A percentile compares a stretch with the other conserved stretches of the same genome.
Conservation (phyloP, 2,113 vertebrate species). For the Ovibos moschatus region DNA sequence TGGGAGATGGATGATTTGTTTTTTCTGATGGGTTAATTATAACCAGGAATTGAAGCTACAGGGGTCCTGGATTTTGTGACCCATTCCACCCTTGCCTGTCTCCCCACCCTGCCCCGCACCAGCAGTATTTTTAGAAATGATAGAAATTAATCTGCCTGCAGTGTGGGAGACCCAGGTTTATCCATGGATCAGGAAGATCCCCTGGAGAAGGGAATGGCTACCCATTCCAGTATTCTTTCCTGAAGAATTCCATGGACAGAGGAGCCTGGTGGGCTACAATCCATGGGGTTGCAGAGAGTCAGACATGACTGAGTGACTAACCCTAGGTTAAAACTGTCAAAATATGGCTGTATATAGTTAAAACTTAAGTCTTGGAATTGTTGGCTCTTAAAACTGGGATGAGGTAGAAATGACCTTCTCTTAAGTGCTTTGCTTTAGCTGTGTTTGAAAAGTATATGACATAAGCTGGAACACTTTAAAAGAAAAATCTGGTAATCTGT, state of each 20-base stretch:
- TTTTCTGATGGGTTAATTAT: not conserved
- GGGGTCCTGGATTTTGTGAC: not conserved
- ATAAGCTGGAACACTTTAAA: not conserved
- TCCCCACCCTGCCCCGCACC: not conserved
- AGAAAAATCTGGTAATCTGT: not conserved
- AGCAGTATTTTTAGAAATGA: not conserved
- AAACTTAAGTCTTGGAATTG: not conserved
- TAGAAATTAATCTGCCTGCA: not conserved
- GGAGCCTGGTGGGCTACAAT: not conserved
- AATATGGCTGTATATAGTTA: not conserved
- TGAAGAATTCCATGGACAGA: not conserved
- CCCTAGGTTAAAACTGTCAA: not conserved
- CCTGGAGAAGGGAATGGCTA: not conserved
- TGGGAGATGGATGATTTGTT: not conserved
- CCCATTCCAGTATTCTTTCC: not conserved
- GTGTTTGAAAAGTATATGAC: not conserved
- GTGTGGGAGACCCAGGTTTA: not conserved
- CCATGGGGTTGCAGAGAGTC: not conserved
- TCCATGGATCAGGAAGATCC: not conserved
- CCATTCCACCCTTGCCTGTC: not conserved
- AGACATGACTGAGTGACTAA: not conserved
- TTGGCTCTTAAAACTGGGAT: not conserved
- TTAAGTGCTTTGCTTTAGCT: not conserved
- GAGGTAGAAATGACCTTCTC: not conserved
- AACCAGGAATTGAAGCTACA: not conserved